A percentile compares a stretch with the other conserved stretches of the same genome.
Conservation (phyloP, 2,113 vertebrate species). For the Lutjanus erythropterus region DNA sequence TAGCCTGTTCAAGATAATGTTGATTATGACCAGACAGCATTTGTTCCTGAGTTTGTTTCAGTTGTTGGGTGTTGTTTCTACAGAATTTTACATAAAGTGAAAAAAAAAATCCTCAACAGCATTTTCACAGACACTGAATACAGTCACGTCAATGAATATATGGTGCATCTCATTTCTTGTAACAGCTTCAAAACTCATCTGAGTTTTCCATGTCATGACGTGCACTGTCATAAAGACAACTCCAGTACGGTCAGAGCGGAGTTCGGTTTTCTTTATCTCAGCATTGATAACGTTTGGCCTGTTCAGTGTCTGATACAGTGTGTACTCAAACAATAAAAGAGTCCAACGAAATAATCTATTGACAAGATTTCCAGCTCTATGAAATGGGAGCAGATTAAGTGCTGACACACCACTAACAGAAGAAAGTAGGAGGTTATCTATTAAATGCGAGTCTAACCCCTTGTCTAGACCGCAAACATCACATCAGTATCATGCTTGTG, state of each 20-base stretch:
- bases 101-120: not conserved
- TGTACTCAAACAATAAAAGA: constrained; percentile 39
- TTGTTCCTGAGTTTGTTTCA: not conserved
- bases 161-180: not conserved
- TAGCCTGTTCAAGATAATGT: not conserved
- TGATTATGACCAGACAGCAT: not conserved
- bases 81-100: not conserved
- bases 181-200: not conserved
- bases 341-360: constrained; percentile 5
- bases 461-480: no score
- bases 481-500: no score
- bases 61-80: not conserved
- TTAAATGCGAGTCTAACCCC: no score
- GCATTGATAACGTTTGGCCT: constrained; percentile 20
- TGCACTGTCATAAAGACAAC: constrained; percentile 18
- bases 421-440: no score
- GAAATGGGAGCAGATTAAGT: not conserved
- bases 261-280: constrained; percentile 59
- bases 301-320: not conserved
- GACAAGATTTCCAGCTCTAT: not conserved
- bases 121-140: constrained; percentile 1
- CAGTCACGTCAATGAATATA: constrained; percentile 1
- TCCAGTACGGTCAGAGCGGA: not conserved
- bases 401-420: not conserved
- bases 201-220: not conserved